phyloP scores from a whole-genome alignment of 1,140 invertebrate genomes.

The Dufourea novaeangliae region DNA sequence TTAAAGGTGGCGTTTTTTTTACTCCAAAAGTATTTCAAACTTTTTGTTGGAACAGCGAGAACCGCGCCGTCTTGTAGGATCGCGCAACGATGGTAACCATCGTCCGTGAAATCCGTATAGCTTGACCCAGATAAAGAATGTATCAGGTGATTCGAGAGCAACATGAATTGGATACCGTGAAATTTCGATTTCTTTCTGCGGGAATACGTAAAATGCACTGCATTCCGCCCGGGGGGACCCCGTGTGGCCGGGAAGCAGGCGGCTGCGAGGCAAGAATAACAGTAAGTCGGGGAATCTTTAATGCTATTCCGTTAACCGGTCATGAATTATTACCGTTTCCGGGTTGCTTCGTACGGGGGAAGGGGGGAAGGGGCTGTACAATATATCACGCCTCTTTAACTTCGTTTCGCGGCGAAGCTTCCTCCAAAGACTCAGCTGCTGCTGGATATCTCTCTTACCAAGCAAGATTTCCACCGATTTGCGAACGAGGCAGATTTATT shows the following conservation, averaged over 20 bases:
- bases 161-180: neutral
- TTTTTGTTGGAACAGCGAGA: too few species aligned
- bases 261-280: constrained; percentile 49
- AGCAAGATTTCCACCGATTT: constrained; percentile 56
- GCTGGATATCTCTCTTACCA: constrained; percentile 19
- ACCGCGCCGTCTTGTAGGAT: neutral
- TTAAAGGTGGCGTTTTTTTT: neutral
- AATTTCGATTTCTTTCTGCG: constrained; percentile 1
- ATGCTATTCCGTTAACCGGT: constrained; percentile 69
- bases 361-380: too few species aligned
- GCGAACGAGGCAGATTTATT: constrained; percentile 72
- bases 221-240: neutral
- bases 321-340: constrained; percentile 73
- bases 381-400: constrained; percentile 70
- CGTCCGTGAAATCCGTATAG: neutral
- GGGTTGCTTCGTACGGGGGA: constrained; percentile 58
- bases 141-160: neutral
- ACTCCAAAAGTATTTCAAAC: constrained; percentile 1
- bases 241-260: constrained; percentile 18
- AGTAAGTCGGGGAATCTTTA: constrained; percentile 72
- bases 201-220: neutral
- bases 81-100: neutral
- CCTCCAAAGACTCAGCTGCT: constrained; percentile 60
- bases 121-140: constrained; percentile 6
- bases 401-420: constrained; percentile 56